phyloP scores from a whole-genome alignment of 2,888 invertebrate species.

The Diadromus collaris region DNA sequence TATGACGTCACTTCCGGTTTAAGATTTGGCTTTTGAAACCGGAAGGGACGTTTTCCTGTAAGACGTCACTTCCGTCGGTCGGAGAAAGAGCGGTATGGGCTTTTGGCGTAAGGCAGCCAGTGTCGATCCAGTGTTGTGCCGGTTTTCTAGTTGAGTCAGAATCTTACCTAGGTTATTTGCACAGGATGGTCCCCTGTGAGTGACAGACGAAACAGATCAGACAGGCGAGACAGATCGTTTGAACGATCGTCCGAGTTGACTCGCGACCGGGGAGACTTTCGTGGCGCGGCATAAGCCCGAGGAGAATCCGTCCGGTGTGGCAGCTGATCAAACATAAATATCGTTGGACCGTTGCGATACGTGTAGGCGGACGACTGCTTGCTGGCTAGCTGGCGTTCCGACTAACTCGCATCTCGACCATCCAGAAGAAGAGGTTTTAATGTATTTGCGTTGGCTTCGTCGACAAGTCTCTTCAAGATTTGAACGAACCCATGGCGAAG shows the following conservation, averaged over 20 bases:
- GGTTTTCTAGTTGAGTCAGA: too few relatives aligned
- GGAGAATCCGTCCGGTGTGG: constrained; percentile 62
- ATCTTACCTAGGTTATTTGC: neutral
- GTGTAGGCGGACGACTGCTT: constrained; percentile 56
- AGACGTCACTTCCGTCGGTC: too few relatives aligned
- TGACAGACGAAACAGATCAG: neutral
- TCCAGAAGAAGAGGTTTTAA: constrained; percentile 64
- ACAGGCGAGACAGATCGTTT: neutral
- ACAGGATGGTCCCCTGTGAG: neutral
- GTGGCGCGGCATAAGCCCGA: constrained; percentile 19
- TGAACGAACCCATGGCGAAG: constrained; percentile 16
- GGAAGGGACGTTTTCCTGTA: too few relatives aligned
- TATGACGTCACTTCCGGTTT: too few relatives aligned
- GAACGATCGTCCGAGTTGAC: constrained; percentile 17
- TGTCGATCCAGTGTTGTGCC: too few relatives aligned
- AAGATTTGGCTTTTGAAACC: too few relatives aligned
- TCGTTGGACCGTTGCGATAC: constrained; percentile 64
- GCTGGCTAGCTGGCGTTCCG: constrained; percentile 22
- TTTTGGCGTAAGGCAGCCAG: too few relatives aligned
- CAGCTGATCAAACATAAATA: constrained; percentile 77
- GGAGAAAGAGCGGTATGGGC: too few relatives aligned
- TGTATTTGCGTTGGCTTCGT: constrained; percentile 74
- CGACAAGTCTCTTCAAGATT: constrained; percentile 36
- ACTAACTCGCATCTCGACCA: constrained; percentile 14
- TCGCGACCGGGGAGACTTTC: neutral